phyloP scores from a whole-genome alignment of 1,140 invertebrate genomes.

The Pantala flavescens region DNA sequence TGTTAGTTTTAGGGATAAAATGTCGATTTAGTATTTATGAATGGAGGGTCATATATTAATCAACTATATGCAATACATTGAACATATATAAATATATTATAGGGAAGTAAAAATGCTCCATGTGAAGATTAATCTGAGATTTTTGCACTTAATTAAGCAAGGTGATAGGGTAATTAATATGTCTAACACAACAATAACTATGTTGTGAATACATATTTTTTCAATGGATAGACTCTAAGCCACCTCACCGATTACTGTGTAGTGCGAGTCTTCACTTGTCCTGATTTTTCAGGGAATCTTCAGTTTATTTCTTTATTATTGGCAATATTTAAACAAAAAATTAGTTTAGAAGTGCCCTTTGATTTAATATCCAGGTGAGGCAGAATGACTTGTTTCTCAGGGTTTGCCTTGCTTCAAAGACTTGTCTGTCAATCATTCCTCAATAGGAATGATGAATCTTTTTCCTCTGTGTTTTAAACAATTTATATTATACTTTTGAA shows the following conservation, averaged over 20 bases:
- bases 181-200: not conserved
- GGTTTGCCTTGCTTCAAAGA: slow-evolving; percentile 4
- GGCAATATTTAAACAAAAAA: not conserved
- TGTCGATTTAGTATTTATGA: slow-evolving; percentile 1
- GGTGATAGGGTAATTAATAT: not conserved
- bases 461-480: not conserved
- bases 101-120: slow-evolving; percentile 5
- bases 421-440: not conserved
- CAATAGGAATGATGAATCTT: not conserved
- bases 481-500: not conserved
- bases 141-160: not conserved
- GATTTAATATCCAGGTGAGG: not conserved
- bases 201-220: not conserved
- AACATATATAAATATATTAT: not conserved
- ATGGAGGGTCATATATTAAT: not conserved
- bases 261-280: not conserved
- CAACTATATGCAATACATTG: not conserved
- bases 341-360: not conserved
- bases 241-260: not conserved
- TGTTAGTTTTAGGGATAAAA: not conserved
- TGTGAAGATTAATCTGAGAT: not conserved
- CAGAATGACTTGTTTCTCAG: slow-evolving; percentile 6
- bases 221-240: not conserved
- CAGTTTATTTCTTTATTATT: not conserved
- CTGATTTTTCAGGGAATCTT: not conserved